A percentile compares a stretch with the other conserved stretches of the same genome.
Conservation (phyloP, 2,113 vertebrate species). For the Ceyx cyanopectus region DNA sequence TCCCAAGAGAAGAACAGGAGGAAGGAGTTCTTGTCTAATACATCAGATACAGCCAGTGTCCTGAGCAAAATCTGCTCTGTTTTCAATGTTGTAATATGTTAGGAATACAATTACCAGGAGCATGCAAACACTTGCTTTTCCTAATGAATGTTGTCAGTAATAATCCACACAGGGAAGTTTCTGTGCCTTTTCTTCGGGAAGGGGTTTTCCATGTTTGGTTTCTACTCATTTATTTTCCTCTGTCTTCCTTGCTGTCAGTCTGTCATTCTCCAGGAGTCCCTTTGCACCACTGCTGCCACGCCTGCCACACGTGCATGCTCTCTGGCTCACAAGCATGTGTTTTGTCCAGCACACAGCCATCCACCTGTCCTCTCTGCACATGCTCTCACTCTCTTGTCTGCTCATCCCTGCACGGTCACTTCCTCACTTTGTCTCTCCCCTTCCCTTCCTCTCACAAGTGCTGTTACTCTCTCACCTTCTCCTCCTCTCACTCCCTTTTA, state of each 20-base stretch:
- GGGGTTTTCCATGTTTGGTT: neutral
- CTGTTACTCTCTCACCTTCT: neutral
- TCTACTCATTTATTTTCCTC: neutral
- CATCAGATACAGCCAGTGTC: neutral
- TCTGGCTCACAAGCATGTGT: accelerated
- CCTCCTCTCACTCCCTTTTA: accelerated
- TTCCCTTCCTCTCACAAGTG: accelerated
- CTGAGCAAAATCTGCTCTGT: neutral
- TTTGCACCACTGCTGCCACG: too few species aligned
- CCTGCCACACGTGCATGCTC: too few species aligned
- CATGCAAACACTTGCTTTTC: neutral
- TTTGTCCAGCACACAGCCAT: accelerated
- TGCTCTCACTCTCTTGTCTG: neutral
- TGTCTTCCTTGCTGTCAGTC: neutral
- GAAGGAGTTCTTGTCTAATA: neutral
- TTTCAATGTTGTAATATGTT: neutral
- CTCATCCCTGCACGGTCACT: neutral
- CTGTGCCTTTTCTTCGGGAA: neutral
- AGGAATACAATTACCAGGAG: neutral
- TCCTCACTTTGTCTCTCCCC: neutral
- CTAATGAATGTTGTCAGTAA: neutral
- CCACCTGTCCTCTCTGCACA: neutral
- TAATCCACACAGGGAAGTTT: neutral
- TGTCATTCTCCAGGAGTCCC: neutral
- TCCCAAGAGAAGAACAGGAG: conserved; percentile 39